Conservation (phyloP, 1,140 invertebrate species). For the Pygmarrhopalites habei region DNA sequence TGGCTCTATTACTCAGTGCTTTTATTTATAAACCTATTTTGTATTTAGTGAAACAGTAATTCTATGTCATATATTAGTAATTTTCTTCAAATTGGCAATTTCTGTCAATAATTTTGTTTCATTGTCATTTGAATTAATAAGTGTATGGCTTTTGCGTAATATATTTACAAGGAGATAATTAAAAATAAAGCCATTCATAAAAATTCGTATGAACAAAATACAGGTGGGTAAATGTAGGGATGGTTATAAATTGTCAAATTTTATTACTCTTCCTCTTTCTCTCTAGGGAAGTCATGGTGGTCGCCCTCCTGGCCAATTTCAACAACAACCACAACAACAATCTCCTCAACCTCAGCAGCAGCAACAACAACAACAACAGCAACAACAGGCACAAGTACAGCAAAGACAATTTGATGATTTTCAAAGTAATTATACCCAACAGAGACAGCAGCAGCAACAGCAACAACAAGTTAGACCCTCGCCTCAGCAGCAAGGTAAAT, state of each 20-base stretch:
- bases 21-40: no score
- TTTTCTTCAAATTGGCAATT: no score
- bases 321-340: slow-evolving; percentile 39
- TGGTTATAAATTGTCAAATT: no score
- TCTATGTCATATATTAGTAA: no score
- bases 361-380: slow-evolving; percentile 12
- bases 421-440: background rate
- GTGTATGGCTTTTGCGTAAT: no score
- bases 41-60: no score
- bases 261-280: no score
- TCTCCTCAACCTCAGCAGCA: slow-evolving; percentile 13
- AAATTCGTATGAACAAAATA: background rate
- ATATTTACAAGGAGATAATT: no score
- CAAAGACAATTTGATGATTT: slow-evolving; percentile 8
- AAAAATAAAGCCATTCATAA: no score
- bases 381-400: slow-evolving; percentile 22
- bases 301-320: slow-evolving; percentile 42
- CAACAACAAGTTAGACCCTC: slow-evolving; percentile 3
- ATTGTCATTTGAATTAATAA: no score
- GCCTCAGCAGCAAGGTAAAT: slow-evolving; percentile 13
- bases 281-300: slow-evolving; percentile 4
- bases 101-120: background rate
- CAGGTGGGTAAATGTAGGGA: no score
- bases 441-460: slow-evolving; percentile 6
- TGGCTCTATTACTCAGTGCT: no score